Evolutionary conservation across 2,797 vertebrate species (phyloP).

Genomic region (Tapera naevia): DNA sequence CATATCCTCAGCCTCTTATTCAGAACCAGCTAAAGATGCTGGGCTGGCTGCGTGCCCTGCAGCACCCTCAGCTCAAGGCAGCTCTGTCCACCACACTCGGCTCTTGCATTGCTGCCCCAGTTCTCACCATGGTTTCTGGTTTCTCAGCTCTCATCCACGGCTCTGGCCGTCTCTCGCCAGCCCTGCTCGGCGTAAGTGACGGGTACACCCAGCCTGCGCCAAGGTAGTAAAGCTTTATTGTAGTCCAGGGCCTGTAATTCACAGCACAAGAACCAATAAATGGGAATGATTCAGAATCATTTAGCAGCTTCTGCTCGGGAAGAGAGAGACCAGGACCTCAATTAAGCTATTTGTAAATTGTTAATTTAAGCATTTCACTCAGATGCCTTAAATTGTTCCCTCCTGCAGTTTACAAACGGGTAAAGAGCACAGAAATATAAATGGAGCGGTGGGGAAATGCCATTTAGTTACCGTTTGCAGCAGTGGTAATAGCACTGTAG

Average conservation of each 20-base stretch:
- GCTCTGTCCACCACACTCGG: fast-evolving
- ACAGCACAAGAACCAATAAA: background rate
- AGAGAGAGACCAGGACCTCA: constrained; percentile 48
- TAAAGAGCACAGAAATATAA: constrained; percentile 26
- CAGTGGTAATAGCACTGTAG: background rate
- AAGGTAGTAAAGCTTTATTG: background rate
- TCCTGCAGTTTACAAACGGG: constrained; percentile 30
- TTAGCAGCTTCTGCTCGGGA: constrained; percentile 32
- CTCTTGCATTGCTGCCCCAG: fast-evolving
- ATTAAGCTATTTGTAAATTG: constrained; percentile 65
- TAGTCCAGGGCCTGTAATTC: background rate
- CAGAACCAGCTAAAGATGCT: fast-evolving
- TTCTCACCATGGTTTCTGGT: fast-evolving
- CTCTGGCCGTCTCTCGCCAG: background rate
- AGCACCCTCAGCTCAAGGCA: background rate
- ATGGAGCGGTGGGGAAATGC: constrained; percentile 5
- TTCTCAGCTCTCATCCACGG: background rate
- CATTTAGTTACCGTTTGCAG: background rate
- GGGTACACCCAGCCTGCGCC: background rate
- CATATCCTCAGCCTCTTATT: fast-evolving
- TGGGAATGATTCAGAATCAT: background rate
- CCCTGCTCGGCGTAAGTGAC: background rate
- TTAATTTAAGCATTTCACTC: constrained; percentile 64
- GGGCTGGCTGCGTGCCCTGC: fast-evolving
- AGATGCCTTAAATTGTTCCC: constrained; percentile 54